Base-by-base conservation (phyloP, 1,140 invertebrate genomes). In the Grapholita molesta region DNA sequence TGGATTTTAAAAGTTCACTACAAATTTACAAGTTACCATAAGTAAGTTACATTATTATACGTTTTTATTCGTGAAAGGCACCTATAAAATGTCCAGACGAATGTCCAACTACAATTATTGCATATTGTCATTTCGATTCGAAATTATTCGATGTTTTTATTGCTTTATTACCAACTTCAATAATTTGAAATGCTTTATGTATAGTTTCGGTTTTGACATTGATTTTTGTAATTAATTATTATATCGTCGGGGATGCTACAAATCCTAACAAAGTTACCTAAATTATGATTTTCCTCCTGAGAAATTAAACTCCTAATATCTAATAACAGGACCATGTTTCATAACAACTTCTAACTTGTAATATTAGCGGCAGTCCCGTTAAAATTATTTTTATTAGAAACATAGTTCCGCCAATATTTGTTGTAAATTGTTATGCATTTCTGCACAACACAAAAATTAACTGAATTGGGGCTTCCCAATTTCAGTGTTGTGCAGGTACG, bases 11-110 rank as follows among this genome's bases (percentile, higher is more conserved):
- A 84, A 80, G 80, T 85, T 87, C 75, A 82, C 84, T 89, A 86
- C 82, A 83, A n/a, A 79, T 84, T 79, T 85, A 87, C 78, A 85
- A 80, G 72, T 81, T 21, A 73, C 77, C 84, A 84, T 76, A 70
- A 77, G 69, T 67, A 79, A 79, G 73, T 80, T 83, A 48, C 28
- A 52, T 52, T 66, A 83, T 82, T 77, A 84, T 86, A 78, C 72
- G 72, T 78, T 83, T 80, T 78, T 76, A 38, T 83, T 86, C 85
- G 85, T 84, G 82, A 90, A 90, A 90, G 88, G 88, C 88, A 90
- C 88, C 88, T 90, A 90, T 89, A 89, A 83, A 89, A 83, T 82
- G 83, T 88, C 80, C 77, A 82, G 85, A 88, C 88, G 66, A 67
- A 57, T 68, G 80, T 85, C 86, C 80, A 83, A 70, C 80, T 86